Percentiles rank a stretch among this genome's conserved stretches.
Evolutionary conservation across 2,888 invertebrate species (phyloP).

Genomic region (Drosophila kambysellisi): DNA sequence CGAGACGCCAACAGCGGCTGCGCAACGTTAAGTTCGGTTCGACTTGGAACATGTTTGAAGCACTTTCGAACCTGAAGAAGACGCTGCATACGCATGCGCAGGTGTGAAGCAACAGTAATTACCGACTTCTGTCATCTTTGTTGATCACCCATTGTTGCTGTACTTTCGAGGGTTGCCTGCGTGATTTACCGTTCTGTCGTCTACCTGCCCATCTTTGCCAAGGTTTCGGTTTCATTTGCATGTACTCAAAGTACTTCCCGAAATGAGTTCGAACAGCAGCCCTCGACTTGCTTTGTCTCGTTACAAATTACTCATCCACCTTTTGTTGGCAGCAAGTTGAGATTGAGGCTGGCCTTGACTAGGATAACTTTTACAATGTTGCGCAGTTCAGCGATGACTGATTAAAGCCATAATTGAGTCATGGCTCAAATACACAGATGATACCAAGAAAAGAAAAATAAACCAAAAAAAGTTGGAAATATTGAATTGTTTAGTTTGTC

Average conservation of each 20-base stretch:
- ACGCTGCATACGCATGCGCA: conserved; percentile 34
- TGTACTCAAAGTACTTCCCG: conserved; percentile 9
- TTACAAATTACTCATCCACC: conserved; percentile 34
- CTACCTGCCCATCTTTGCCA: conserved; percentile 57
- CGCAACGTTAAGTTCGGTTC: conserved; percentile 18
- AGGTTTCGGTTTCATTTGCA: conserved; percentile 70
- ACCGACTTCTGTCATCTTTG: conserved; percentile 40
- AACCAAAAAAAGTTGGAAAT: not conserved
- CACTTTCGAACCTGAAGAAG: conserved; percentile 21
- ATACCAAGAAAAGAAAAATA: not conserved
- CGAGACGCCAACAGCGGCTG: conserved; percentile 24
- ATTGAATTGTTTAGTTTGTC: not conserved
- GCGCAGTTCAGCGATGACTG: conserved; percentile 13
- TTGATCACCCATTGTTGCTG: conserved; percentile 64
- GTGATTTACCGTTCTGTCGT: conserved; percentile 53
- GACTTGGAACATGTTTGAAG: conserved; percentile 56
- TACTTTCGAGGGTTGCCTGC: conserved; percentile 26
- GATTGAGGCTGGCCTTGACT: conserved; percentile 55
- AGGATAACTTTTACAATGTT: conserved; percentile 30
- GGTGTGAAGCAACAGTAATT: conserved; percentile 42
- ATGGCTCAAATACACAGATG: conserved; percentile 15
- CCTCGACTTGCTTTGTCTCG: conserved; percentile 29
- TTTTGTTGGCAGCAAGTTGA: conserved; percentile 21
- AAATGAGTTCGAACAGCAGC: conserved; percentile 5
- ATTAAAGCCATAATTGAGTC: conserved; percentile 10